Conservation (phyloP, 2,888 invertebrate species). For the Seira sanloemensis region DNA sequence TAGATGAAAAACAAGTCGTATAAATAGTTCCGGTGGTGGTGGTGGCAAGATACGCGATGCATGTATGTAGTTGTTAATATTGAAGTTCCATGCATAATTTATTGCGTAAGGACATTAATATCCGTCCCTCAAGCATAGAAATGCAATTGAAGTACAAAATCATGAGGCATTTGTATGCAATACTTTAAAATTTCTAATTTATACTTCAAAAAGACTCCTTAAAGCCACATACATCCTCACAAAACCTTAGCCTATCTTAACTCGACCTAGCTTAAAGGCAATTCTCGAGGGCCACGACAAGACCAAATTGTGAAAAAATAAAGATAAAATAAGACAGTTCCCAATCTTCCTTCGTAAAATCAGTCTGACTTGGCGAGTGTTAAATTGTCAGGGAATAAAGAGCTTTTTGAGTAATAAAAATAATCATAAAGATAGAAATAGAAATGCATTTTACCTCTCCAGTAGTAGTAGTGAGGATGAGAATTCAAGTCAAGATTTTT, state of each 20-base stretch:
- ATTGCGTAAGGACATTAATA: neutral
- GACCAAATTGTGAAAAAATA: too few species aligned
- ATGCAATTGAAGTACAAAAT: neutral
- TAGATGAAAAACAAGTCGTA: neutral
- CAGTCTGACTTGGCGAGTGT: neutral
- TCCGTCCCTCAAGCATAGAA: neutral
- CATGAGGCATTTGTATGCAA: neutral
- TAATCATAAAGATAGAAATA: constrained; percentile 1
- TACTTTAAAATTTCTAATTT: neutral
- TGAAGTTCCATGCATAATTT: neutral
- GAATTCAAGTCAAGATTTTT: neutral
- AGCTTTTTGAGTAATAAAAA: neutral
- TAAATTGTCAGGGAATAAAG: neutral
- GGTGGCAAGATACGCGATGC: neutral
- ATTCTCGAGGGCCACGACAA: neutral
- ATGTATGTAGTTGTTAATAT: neutral
- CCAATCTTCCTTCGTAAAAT: neutral
- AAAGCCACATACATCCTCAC: neutral
- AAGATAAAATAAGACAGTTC: too few species aligned
- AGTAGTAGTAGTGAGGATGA: neutral
- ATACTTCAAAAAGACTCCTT: too few species aligned
- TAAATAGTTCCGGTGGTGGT: neutral
- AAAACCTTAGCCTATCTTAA: neutral
- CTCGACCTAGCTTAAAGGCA: neutral
- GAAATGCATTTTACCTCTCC: neutral